phyloP scores from a whole-genome alignment of 2,888 invertebrate genomes.

The Spilarctia lutea region DNA sequence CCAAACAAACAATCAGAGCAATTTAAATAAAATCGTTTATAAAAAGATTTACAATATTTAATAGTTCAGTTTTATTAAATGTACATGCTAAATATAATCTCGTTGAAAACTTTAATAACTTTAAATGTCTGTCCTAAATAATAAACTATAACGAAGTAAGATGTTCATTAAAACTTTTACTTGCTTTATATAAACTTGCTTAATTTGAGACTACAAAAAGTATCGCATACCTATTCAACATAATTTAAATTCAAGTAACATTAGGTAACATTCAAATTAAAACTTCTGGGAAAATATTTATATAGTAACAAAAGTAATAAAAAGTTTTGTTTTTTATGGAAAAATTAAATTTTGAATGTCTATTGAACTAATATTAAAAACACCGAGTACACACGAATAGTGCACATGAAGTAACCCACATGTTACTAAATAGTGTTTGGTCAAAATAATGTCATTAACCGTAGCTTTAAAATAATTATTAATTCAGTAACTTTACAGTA shows the following conservation, averaged over 20 bases:
- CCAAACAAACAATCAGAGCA: too few species aligned
- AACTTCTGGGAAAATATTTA: constrained; percentile 7
- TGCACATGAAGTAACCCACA: background rate
- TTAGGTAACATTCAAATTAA: constrained; percentile 20
- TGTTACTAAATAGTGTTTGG: too few species aligned
- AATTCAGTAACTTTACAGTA: background rate
- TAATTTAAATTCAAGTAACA: constrained; percentile 26
- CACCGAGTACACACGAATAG: background rate
- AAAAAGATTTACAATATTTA: too few species aligned
- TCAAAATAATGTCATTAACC: background rate
- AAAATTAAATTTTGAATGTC: background rate
- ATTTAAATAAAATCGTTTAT: too few species aligned
- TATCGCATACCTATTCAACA: constrained; percentile 22
- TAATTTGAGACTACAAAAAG: constrained; percentile 25
- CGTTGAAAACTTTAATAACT: constrained; percentile 25
- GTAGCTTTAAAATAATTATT: background rate
- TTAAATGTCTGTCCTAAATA: constrained; percentile 30
- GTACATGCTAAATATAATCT: constrained; percentile 18
- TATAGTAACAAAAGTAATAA: background rate
- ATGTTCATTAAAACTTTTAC: constrained; percentile 45
- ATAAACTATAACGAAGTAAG: constrained; percentile 27
- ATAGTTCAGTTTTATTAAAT: constrained; percentile 13
- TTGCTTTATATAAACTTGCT: constrained; percentile 38
- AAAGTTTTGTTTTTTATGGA: background rate
- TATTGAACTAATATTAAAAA: background rate